Percentiles rank a stretch among this genome's conserved stretches.
These are phyloP conservation scores for Platorchestia sp. DNA, from an alignment of 1,140 invertebrate species.

Conservation along the genomic window DNA sequence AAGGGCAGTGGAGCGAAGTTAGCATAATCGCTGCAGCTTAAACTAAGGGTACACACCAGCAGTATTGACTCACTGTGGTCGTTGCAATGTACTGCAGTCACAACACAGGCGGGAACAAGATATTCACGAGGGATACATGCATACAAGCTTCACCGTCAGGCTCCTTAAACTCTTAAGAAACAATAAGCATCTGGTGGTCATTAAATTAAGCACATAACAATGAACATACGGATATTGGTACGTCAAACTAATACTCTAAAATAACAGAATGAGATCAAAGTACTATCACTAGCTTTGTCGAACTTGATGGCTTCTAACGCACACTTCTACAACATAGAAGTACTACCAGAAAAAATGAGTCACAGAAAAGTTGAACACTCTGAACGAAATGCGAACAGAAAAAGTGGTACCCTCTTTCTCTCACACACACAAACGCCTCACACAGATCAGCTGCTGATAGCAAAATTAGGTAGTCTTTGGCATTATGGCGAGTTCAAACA, in stretches of 20 bases:
- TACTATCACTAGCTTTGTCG: neutral
- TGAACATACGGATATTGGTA: neutral
- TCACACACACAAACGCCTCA: neutral
- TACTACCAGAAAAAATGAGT: neutral
- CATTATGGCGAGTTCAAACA: neutral
- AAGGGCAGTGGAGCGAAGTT: neutral
- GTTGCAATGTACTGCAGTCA: neutral
- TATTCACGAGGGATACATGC: neutral
- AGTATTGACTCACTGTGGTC: neutral
- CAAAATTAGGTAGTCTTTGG: neutral
- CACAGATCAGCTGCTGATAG: neutral
- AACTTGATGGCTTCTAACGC: neutral
- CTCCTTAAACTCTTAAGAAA: neutral
- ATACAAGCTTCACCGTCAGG: neutral
- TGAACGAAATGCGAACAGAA: neutral
- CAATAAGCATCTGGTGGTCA: neutral
- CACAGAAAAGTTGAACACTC: neutral
- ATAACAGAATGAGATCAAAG: conserved; percentile 3
- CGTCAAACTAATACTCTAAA: neutral
- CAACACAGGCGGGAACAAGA: neutral
- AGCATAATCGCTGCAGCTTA: neutral
- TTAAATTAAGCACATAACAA: neutral
- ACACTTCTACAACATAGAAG: neutral
- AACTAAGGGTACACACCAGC: neutral
- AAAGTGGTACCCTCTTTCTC: neutral